Evolutionary conservation across 2,888 invertebrate species (phyloP).

Genomic region (Drosophila neonasuta): DNA sequence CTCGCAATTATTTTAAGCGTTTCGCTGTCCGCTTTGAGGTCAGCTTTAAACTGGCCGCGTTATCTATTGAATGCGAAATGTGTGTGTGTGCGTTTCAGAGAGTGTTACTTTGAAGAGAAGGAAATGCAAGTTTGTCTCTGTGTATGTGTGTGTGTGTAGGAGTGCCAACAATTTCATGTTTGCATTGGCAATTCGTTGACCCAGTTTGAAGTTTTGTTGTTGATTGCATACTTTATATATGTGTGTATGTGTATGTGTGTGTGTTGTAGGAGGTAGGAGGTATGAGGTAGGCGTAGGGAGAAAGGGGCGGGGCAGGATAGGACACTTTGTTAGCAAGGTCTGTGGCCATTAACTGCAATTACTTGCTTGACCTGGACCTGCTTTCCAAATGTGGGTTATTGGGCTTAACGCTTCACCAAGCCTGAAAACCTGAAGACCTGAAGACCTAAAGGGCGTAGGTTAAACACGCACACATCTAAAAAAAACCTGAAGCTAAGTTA

Average conservation of each 20-base stretch:
- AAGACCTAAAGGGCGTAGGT: not conserved
- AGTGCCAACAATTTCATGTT: slow-evolving; percentile 56
- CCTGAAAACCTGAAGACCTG: slow-evolving; percentile 3
- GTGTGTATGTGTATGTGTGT: slow-evolving; percentile 5
- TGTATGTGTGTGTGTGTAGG: slow-evolving; percentile 10
- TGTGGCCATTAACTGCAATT: slow-evolving; percentile 55
- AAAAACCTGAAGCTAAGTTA: slow-evolving; percentile 17
- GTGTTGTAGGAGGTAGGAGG: not conserved
- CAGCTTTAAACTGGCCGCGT: slow-evolving; percentile 17
- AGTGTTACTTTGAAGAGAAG: too few species aligned
- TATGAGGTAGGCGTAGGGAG: not conserved
- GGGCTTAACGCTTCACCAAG: slow-evolving; percentile 16
- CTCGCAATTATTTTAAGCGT: slow-evolving; percentile 3
- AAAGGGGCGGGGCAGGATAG: not conserved
- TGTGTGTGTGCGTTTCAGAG: slow-evolving; percentile 4
- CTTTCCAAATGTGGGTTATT: slow-evolving; percentile 18
- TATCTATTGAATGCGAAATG: slow-evolving; percentile 30
- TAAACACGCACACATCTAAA: slow-evolving; percentile 38
- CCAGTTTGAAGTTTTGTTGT: slow-evolving; percentile 61
- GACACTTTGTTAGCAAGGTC: slow-evolving; percentile 49
- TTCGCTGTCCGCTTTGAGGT: slow-evolving; percentile 7
- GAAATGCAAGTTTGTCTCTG: not conserved
- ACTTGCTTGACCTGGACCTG: slow-evolving; percentile 46
- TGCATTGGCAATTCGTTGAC: slow-evolving; percentile 72
- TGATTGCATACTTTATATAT: slow-evolving; percentile 55